Evolutionary conservation across 2,797 vertebrate species (phyloP).

Genomic region (Tangara arthus): DNA sequence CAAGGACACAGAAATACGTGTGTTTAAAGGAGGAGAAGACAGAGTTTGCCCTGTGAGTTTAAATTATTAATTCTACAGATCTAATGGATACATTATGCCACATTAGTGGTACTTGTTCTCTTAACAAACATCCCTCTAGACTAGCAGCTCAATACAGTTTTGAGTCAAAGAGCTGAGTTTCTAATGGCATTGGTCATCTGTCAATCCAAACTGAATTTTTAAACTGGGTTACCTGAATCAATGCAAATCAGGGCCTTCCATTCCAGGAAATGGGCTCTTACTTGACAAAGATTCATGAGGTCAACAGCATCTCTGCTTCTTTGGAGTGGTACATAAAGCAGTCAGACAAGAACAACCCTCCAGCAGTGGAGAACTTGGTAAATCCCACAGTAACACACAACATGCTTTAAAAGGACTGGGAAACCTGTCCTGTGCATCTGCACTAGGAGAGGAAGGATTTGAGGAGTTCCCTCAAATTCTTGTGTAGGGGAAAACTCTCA

Average conservation of each 20-base stretch:
- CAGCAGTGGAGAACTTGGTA: neutral
- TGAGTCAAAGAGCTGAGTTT: conserved; percentile 40
- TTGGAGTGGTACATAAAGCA: neutral
- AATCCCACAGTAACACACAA: neutral
- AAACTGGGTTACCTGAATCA: conserved; percentile 37
- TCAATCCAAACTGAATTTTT: conserved; percentile 43
- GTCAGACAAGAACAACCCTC: neutral
- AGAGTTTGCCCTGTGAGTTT: conserved; percentile 11
- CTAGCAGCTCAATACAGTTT: conserved; percentile 48
- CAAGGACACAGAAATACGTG: conserved; percentile 50
- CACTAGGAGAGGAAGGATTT: neutral
- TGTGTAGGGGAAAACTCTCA: neutral
- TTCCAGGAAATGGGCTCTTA: conserved; percentile 34
- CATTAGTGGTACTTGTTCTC: conserved; percentile 54
- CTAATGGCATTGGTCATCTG: conserved; percentile 28
- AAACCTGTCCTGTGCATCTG: neutral
- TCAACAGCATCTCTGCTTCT: neutral
- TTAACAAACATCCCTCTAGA: conserved; percentile 54
- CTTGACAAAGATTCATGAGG: conserved; percentile 6
- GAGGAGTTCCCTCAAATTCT: neutral
- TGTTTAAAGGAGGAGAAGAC: conserved; percentile 25
- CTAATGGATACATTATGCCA: conserved; percentile 65
- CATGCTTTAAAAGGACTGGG: neutral
- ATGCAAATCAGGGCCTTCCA: neutral
- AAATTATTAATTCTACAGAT: conserved; percentile 64